These are phyloP conservation scores for Cryptocephalus primarius DNA, from an alignment of 2,888 invertebrate species.

Conservation along the genomic window DNA sequence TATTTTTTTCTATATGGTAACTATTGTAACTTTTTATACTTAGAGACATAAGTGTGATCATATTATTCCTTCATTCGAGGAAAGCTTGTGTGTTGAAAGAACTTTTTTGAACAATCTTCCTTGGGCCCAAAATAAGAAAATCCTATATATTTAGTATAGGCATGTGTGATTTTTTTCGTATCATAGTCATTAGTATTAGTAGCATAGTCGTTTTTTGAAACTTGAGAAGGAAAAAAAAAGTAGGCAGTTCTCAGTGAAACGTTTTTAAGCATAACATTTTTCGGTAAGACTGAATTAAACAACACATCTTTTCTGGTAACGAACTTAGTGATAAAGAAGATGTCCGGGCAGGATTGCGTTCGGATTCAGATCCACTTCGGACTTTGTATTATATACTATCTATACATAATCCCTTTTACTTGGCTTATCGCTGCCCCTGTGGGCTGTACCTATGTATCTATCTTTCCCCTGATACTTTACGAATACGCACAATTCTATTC, in stretches of 20 bases:
- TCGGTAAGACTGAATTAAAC: slow-evolving; percentile 40
- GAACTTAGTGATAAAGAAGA: slow-evolving; percentile 33
- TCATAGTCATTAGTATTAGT: slow-evolving; percentile 37
- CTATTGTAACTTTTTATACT: slow-evolving; percentile 25
- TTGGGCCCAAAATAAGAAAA: slow-evolving; percentile 38
- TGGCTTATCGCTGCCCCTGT: too few species aligned
- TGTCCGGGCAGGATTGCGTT: background rate
- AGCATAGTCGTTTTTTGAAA: slow-evolving; percentile 25
- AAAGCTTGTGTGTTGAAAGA: slow-evolving; percentile 27
- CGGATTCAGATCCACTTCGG: too few species aligned
- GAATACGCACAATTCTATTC: too few species aligned
- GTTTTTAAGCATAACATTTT: slow-evolving; percentile 27
- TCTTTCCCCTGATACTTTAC: too few species aligned
- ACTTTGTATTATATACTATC: too few species aligned
- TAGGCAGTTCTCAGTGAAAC: slow-evolving; percentile 19
- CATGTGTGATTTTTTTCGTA: slow-evolving; percentile 39
- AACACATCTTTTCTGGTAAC: slow-evolving; percentile 39
- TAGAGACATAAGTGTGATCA: slow-evolving; percentile 30
- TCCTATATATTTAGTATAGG: slow-evolving; percentile 35
- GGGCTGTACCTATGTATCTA: too few species aligned
- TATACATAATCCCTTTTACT: too few species aligned
- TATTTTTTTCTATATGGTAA: slow-evolving; percentile 12
- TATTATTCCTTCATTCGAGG: slow-evolving; percentile 24
- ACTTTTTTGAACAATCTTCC: slow-evolving; percentile 39
- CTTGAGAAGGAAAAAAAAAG: slow-evolving; percentile 7